Evolutionary conservation across 2,113 vertebrate genomes (phyloP).

Genomic region (Pluvialis apricaria): DNA sequence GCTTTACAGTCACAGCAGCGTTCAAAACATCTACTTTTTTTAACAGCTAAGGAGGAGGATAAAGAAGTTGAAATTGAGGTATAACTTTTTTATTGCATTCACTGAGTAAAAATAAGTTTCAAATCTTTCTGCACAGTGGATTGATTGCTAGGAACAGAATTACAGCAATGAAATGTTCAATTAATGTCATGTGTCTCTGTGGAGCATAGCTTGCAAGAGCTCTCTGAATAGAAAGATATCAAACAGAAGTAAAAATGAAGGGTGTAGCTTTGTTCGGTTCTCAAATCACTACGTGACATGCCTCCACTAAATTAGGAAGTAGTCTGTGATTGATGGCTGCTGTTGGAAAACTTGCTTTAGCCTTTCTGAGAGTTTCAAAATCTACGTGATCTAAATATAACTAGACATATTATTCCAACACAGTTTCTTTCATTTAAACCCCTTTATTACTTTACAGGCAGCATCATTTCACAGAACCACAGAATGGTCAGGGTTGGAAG

Average conservation of each 20-base stretch:
- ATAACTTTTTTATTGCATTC: background rate
- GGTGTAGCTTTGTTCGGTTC: background rate
- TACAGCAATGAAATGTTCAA: background rate
- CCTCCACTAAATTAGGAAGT: background rate
- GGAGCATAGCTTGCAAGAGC: background rate
- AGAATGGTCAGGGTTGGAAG: too few species aligned
- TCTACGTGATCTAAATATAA: background rate
- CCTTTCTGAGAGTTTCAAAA: background rate
- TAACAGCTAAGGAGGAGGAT: background rate
- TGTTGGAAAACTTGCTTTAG: background rate
- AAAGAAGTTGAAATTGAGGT: background rate
- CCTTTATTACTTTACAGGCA: background rate
- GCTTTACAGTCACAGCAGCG: background rate
- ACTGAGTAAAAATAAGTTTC: background rate
- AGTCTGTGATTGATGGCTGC: background rate
- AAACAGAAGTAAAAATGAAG: background rate
- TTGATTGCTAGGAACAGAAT: background rate
- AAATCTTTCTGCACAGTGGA: background rate
- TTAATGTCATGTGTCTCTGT: background rate
- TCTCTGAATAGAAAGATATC: background rate
- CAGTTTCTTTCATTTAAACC: background rate
- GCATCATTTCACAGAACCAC: too few species aligned
- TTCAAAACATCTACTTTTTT: background rate
- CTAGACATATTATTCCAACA: background rate
- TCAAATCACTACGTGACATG: background rate